Conservation (phyloP, 1,140 invertebrate genomes). For the Samia ricini region DNA sequence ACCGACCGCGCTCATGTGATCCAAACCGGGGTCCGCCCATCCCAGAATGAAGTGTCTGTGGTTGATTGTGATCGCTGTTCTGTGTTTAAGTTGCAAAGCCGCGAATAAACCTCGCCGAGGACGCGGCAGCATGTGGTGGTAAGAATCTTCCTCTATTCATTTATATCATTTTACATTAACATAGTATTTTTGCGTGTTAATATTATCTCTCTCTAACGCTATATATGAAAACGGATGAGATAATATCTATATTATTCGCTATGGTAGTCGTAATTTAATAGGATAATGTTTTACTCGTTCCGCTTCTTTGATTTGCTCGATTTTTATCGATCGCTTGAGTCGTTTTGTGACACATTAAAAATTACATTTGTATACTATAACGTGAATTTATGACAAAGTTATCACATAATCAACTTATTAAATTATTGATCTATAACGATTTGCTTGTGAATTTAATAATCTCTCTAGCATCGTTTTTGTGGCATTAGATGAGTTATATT, state of each 20-base stretch:
- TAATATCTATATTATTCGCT: background rate
- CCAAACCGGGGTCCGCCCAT: constrained; percentile 50
- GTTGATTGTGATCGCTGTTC: constrained; percentile 63
- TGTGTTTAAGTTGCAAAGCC: constrained; percentile 66
- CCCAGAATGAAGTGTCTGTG: constrained; percentile 72
- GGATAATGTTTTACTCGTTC: background rate
- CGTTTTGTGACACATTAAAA: background rate
- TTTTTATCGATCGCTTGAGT: background rate
- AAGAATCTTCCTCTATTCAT: constrained; percentile 32
- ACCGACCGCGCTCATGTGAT: constrained; percentile 57
- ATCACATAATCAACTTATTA: background rate
- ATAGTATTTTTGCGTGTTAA: background rate
- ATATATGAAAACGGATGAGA: background rate
- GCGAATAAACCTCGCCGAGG: constrained; percentile 65
- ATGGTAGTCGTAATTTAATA: background rate
- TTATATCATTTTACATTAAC: constrained; percentile 3
- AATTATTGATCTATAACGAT: background rate
- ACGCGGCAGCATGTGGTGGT: constrained; percentile 77
- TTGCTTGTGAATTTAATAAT: background rate
- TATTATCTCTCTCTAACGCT: background rate
- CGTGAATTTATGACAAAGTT: background rate
- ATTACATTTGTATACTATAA: background rate
- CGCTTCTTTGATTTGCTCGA: background rate
- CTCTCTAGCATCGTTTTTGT: background rate
- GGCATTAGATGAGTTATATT: background rate